Conservation (phyloP, 2,113 vertebrate species). For the Otis tarda region DNA sequence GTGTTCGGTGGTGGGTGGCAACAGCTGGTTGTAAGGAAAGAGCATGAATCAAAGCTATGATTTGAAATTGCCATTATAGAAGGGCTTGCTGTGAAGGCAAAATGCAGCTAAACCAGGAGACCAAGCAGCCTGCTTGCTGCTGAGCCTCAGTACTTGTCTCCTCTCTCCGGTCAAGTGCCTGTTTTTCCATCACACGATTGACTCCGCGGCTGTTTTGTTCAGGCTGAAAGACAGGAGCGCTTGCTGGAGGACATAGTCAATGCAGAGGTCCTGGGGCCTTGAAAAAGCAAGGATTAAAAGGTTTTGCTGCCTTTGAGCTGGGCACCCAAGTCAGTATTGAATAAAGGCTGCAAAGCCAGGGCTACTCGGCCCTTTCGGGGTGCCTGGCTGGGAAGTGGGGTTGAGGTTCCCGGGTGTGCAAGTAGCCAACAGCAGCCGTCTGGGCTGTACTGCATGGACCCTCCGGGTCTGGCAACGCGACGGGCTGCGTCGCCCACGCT, state of each 20-base stretch:
- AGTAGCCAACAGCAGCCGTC: too few species aligned
- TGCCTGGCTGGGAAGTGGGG: fast-evolving
- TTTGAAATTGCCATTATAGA: fast-evolving
- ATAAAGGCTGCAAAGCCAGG: neutral
- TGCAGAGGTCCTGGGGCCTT: neutral
- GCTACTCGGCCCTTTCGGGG: neutral
- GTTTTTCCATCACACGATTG: neutral
- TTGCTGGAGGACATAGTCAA: neutral
- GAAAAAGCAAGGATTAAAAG: neutral
- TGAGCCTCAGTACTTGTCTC: neutral
- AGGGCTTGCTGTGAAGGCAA: neutral
- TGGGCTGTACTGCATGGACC: too few species aligned
- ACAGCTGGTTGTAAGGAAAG: neutral
- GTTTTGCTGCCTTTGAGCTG: neutral
- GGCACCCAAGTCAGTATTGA: neutral
- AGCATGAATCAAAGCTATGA: neutral
- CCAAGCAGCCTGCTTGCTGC: neutral
- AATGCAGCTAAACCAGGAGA: neutral
- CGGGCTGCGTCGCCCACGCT: neutral
- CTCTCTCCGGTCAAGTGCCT: neutral
- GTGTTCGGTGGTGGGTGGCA: neutral
- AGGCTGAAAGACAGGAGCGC: neutral
- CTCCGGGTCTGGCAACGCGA: neutral
- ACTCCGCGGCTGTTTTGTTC: neutral
- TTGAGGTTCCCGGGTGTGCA: neutral